phyloP scores from a whole-genome alignment of 2,797 vertebrate species.

The Ateles fusciceps region DNA sequence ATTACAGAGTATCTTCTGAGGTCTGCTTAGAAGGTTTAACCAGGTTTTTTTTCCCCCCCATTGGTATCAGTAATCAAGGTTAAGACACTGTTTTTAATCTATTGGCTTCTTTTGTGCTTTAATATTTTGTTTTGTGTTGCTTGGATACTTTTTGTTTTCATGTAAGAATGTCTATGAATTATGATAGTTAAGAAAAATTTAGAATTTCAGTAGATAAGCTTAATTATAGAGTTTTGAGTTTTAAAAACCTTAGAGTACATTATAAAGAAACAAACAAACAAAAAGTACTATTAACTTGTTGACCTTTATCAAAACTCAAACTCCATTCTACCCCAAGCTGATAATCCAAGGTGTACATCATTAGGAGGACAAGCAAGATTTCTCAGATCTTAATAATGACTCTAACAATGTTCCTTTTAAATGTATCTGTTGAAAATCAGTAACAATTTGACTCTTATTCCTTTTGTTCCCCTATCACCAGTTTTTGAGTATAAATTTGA shows the following conservation, averaged over 20 bases:
- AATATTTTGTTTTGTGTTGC: neutral
- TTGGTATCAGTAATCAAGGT: neutral
- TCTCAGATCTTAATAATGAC: neutral
- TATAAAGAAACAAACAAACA: neutral
- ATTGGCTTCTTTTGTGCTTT: neutral
- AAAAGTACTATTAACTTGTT: neutral
- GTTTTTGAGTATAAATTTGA: neutral
- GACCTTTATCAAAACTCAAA: neutral
- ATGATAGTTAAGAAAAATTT: neutral
- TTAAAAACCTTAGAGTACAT: neutral
- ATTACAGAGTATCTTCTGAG: neutral
- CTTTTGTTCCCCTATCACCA: neutral
- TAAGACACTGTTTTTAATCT: neutral
- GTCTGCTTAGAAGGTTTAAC: neutral
- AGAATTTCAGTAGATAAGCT: neutral
- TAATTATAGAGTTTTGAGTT: neutral
- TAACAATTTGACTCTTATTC: neutral
- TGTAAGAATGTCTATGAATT: neutral
- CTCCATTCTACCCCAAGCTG: neutral
- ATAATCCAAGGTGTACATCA: fast-evolving
- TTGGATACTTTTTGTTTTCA: neutral
- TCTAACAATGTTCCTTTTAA: neutral
- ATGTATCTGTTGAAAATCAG: neutral
- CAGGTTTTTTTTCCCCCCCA: neutral
- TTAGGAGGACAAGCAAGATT: neutral